Conservation (phyloP, 2,888 invertebrate genomes). For the Crepidodera aurea region DNA sequence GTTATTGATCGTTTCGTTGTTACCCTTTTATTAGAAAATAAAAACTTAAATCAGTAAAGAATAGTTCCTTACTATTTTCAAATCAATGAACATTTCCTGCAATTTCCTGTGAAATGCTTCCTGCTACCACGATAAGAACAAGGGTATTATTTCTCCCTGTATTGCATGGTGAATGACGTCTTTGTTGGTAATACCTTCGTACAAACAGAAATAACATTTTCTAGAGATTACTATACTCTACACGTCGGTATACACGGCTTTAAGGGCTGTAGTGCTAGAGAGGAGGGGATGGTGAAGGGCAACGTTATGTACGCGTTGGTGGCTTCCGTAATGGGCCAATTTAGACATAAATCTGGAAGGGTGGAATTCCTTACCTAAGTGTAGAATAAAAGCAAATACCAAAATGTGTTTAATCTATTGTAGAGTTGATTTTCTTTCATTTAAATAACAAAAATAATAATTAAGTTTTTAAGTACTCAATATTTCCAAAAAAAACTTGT, state of each 20-base stretch:
- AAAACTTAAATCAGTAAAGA: neutral
- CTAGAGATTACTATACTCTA: slow-evolving; percentile 14
- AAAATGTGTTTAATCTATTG: no score
- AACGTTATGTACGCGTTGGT: slow-evolving; percentile 52
- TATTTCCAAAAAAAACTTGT: no score
- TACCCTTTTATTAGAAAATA: neutral
- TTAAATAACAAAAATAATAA: no score
- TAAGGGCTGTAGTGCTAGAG: neutral
- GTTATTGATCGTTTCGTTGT: no score
- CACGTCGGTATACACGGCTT: slow-evolving; percentile 5
- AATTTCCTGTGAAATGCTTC: neutral
- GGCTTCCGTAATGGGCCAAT: slow-evolving; percentile 55
- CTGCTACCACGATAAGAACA: neutral
- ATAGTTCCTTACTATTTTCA: neutral
- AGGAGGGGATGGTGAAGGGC: slow-evolving; percentile 6
- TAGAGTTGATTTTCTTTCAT: no score
- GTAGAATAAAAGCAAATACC: no score
- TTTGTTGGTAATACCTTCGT: slow-evolving; percentile 12
- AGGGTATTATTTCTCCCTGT: neutral
- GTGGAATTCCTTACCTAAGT: neutral
- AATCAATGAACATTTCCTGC: slow-evolving; percentile 5
- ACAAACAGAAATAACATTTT: slow-evolving; percentile 19
- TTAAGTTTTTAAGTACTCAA: no score
- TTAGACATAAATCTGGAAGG: slow-evolving; percentile 34
- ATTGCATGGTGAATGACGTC: neutral